Conservation (phyloP, 2,113 vertebrate species). For the Macrotus californicus region DNA sequence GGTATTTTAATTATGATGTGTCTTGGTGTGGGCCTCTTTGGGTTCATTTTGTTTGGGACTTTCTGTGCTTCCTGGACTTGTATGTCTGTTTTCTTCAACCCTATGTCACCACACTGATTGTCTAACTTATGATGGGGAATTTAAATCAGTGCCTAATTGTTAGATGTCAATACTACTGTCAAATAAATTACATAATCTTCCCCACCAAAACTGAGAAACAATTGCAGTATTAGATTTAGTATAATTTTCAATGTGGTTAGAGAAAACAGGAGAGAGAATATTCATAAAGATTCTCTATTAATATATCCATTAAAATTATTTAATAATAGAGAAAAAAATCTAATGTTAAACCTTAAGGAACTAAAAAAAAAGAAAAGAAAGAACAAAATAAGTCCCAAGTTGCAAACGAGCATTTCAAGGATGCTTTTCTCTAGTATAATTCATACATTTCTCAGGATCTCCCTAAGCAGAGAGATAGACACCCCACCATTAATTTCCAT, state of each 20-base stretch:
- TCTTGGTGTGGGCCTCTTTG: too few relatives aligned
- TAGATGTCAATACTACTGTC: background rate
- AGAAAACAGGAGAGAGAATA: background rate
- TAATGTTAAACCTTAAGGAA: background rate
- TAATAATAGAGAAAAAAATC: background rate
- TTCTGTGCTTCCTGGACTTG: too few relatives aligned
- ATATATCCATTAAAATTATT: background rate
- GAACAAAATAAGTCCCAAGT: background rate
- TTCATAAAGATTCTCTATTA: background rate
- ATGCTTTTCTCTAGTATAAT: background rate
- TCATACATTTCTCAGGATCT: background rate
- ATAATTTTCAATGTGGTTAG: background rate
- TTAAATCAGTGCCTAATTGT: background rate
- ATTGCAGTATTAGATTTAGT: background rate
- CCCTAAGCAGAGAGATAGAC: background rate
- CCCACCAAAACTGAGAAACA: background rate
- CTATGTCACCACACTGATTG: background rate
- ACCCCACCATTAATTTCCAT: background rate
- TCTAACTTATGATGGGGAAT: background rate
- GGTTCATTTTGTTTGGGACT: too few relatives aligned
- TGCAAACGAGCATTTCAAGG: background rate
- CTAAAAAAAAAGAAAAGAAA: too few relatives aligned
- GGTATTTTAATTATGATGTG: too few relatives aligned
- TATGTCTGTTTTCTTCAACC: too few relatives aligned
- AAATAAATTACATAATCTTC: constrained; percentile 9